Evolutionary conservation across 2,113 vertebrate genomes (phyloP).

Genomic region (Climacteris rufus): DNA sequence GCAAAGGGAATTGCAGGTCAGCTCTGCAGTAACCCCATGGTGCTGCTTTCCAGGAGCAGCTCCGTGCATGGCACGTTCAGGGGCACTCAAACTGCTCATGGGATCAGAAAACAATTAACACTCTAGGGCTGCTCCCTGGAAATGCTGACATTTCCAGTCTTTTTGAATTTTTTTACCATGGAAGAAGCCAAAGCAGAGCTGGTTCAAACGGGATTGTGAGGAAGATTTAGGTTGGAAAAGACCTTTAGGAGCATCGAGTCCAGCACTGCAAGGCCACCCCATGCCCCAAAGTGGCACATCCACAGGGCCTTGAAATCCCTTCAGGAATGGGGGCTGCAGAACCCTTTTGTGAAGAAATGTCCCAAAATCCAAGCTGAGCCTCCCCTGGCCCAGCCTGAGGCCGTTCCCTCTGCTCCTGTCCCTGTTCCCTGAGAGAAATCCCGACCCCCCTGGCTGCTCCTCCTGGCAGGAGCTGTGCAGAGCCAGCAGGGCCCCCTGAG

Average conservation of each 20-base stretch:
- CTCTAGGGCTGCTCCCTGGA: not conserved
- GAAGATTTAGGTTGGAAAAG: not conserved
- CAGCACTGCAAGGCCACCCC: not conserved
- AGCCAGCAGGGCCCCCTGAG: not conserved
- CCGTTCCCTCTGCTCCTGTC: not conserved
- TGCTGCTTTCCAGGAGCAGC: not conserved
- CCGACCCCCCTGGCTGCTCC: not conserved
- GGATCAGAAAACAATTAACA: not conserved
- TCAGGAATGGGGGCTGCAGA: not conserved
- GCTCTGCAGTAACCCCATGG: not conserved
- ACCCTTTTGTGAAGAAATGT: accelerated
- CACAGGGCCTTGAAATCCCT: accelerated
- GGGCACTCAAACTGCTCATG: not conserved
- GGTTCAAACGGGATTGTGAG: not conserved
- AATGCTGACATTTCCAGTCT: not conserved
- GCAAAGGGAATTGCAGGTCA: not conserved
- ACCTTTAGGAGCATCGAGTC: not conserved
- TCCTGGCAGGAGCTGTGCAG: not conserved
- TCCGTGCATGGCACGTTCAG: accelerated
- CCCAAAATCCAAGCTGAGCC: accelerated
- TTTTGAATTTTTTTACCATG: not conserved
- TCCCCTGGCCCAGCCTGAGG: not conserved
- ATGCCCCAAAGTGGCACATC: not conserved
- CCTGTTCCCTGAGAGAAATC: not conserved
- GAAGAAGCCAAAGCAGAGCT: not conserved